Evolutionary conservation across 2,888 invertebrate species (phyloP).

Genomic region (Eupithecia insigniata): DNA sequence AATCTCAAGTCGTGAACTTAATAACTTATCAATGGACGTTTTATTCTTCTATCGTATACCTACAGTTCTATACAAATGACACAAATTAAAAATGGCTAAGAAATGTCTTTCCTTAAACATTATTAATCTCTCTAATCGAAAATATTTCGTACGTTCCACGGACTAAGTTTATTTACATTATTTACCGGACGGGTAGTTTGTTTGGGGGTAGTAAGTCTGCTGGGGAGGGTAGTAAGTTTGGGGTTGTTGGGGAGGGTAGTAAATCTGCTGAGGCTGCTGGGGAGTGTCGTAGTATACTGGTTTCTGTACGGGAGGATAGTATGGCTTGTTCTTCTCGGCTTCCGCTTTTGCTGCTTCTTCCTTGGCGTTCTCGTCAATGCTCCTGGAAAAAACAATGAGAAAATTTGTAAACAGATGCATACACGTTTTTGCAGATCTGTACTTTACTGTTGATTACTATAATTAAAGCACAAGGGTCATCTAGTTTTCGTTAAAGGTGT

Average conservation of each 20-base stretch:
- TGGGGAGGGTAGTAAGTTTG: constrained; percentile 27
- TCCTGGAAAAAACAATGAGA: constrained; percentile 49
- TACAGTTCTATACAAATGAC: constrained; percentile 37
- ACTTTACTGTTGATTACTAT: neutral
- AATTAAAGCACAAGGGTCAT: neutral
- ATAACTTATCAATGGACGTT: constrained; percentile 65
- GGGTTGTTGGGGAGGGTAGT: constrained; percentile 43
- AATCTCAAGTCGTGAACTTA: constrained; percentile 71
- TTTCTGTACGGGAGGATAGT: constrained; percentile 26
- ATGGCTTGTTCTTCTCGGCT: constrained; percentile 58
- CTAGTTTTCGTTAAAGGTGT: neutral
- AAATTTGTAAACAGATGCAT: neutral
- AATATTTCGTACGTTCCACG: constrained; percentile 44
- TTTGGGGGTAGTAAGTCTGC: constrained; percentile 41
- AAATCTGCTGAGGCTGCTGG: constrained; percentile 44
- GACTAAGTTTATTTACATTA: constrained; percentile 35
- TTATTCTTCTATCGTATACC: constrained; percentile 52
- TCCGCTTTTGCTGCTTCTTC: constrained; percentile 56
- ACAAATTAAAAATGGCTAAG: constrained; percentile 42
- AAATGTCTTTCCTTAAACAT: constrained; percentile 35
- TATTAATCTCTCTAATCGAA: constrained; percentile 39
- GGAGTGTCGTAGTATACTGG: constrained; percentile 38
- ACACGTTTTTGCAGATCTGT: neutral
- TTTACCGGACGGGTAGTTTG: constrained; percentile 40
- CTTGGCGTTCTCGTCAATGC: constrained; percentile 67